Percentiles rank a stretch among this genome's conserved stretches.
These are phyloP conservation scores for Promerops cafer DNA, from an alignment of 2,113 vertebrate genomes.

Conservation along the genomic window DNA sequence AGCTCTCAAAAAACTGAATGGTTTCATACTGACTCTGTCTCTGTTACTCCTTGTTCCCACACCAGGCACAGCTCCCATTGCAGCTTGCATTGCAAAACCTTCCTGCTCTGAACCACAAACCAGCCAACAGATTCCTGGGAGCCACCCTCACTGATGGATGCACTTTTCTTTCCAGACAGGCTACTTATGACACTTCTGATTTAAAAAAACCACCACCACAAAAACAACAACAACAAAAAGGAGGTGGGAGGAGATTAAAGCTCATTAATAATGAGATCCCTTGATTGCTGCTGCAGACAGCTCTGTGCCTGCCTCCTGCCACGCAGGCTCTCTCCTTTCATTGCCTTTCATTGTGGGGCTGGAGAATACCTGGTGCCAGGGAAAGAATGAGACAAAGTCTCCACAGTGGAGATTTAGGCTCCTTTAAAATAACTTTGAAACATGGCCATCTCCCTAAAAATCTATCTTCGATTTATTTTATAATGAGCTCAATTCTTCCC, in stretches of 20 bases:
- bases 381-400: not conserved
- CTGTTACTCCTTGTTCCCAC: not conserved
- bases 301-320: not conserved
- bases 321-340: not conserved
- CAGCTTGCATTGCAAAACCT: not conserved
- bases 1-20: not conserved
- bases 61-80: rapidly evolving
- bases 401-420: not conserved
- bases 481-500: not conserved
- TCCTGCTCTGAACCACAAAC: not conserved
- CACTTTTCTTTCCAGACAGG: not conserved
- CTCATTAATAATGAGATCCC: not conserved
- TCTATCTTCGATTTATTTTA: not conserved
- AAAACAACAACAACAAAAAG: not conserved
- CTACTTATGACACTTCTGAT: not conserved
- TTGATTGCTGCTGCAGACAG: not conserved
- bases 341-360: not conserved
- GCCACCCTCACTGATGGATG: not conserved
- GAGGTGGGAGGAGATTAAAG: not conserved
- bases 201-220: not conserved
- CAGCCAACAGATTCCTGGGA: not conserved
- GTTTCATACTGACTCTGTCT: not conserved
- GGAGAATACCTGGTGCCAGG: not conserved
- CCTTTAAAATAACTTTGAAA: not conserved
- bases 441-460: not conserved